Evolutionary conservation across 2,797 vertebrate species (phyloP), one percentile per base, ranked within the genome.

Genomic region (Heterohyrax brucei): DNA sequence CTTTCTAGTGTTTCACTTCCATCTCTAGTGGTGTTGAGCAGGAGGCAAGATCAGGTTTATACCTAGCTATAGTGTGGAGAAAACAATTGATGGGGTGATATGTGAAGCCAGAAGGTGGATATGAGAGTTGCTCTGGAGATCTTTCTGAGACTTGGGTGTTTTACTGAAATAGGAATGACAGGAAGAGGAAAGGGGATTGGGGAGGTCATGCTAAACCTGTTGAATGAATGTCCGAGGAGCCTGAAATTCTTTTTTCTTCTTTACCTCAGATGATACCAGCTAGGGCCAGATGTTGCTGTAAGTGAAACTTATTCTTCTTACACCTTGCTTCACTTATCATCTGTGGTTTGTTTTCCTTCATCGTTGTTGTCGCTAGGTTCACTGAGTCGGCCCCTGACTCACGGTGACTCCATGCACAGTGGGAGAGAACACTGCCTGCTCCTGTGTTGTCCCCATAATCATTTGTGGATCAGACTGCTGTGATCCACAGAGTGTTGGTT

Each of bases 201-300:
- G 64, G 39, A 33, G 46, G 22, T 33, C 39, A 19, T 13, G 26
- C 68, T 0, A 16, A 83, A 24, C 30, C 72, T 28, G 1, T 30
- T 22, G 79, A 87, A 70, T 78, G 84, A 2, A n/a, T 46, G n/a
- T 73, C 10, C 10, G 39, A 9, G 12, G 79, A 16, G 19, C 64
- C 85, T 14, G 53, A 73, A 44, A 73, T 82, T 92, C 59, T 28
- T 5, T 84, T 91, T 89, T 66, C 79, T 76, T 28, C 59, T 39
- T 89, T 7, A 7, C 50, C 39, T 89, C 53, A 62, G 86, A 85
- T 72, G 39, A 53, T 10, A 7, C 16, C 10, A 28, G 82, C 4
- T 1, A 26, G 30, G 76, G 26, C 16, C 7, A 30, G 46, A 18
- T 10, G 7, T 30, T 73, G 7, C 33, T 95, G 75, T 80, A 39